These are phyloP conservation scores for Ennomos fuscantarius DNA, from an alignment of 2,888 invertebrate genomes.

Conservation along the genomic window DNA sequence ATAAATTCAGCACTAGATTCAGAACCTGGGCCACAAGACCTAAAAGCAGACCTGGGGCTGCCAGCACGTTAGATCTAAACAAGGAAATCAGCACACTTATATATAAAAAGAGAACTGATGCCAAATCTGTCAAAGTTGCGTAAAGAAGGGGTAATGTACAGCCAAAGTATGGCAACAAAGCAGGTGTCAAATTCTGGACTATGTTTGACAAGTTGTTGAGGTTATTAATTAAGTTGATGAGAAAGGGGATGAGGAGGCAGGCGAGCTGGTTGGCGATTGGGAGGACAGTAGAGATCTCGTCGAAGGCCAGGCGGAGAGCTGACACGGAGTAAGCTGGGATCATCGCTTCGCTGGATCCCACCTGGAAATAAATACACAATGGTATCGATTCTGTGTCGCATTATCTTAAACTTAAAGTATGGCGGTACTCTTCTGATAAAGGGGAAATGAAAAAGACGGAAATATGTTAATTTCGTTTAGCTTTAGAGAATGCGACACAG, in stretches of 20 bases:
- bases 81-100: constrained; percentile 75
- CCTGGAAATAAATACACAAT: constrained; percentile 52
- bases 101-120: constrained; percentile 74
- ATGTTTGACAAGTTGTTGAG: constrained; percentile 77
- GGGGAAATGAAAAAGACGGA: too few species aligned
- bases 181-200: constrained; percentile 76
- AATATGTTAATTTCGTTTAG: too few species aligned
- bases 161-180: constrained; percentile 74
- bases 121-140: constrained; percentile 74
- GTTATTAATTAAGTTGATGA: constrained; percentile 76
- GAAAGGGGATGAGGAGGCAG: constrained; percentile 70
- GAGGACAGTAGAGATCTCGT: constrained; percentile 71
- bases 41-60: constrained; percentile 68
- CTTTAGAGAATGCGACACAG: too few species aligned
- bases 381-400: too few species aligned
- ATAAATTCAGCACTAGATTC: constrained; percentile 66
- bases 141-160: constrained; percentile 74
- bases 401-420: too few species aligned
- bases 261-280: constrained; percentile 75
- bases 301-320: constrained; percentile 72
- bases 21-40: constrained; percentile 64
- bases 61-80: constrained; percentile 72
- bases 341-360: constrained; percentile 67
- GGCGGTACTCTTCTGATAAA: too few species aligned
- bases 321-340: constrained; percentile 77